Conservation (phyloP, 2,888 invertebrate genomes). For the Drosophila monieri region DNA sequence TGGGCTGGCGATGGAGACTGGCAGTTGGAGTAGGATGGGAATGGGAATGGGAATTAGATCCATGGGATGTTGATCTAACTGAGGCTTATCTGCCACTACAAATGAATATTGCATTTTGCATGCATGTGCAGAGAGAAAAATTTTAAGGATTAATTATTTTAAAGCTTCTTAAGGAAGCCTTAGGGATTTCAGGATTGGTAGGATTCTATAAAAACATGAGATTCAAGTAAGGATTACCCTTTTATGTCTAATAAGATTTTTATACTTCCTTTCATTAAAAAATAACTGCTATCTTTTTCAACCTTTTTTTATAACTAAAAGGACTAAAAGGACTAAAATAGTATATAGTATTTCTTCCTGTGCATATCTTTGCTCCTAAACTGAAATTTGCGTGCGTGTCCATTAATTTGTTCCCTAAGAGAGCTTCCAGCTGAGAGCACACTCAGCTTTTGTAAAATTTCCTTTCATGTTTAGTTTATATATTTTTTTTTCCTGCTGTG, state of each 20-base stretch:
- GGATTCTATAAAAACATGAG: no score
- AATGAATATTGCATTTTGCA: slow-evolving; percentile 21
- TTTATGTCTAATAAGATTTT: no score
- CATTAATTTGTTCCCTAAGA: slow-evolving; percentile 57
- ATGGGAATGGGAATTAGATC: slow-evolving; percentile 7
- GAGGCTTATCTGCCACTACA: slow-evolving; percentile 19
- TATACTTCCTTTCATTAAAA: no score
- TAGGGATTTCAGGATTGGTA: no score
- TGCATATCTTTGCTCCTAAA: slow-evolving; percentile 32
- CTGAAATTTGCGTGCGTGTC: slow-evolving; percentile 68
- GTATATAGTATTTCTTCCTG: neutral
- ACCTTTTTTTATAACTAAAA: neutral
- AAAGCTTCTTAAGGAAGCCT: neutral
- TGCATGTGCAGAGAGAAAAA: slow-evolving; percentile 18
- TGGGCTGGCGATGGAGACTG: slow-evolving; percentile 13
- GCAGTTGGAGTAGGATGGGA: slow-evolving; percentile 14
- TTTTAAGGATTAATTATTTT: neutral
- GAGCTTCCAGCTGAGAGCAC: slow-evolving; percentile 33
- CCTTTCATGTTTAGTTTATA: slow-evolving; percentile 16
- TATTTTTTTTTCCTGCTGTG: neutral
- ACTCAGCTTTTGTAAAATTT: slow-evolving; percentile 20
- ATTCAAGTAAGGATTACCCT: no score
- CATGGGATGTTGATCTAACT: slow-evolving; percentile 23
- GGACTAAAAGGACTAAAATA: no score
- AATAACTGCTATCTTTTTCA: no score